A percentile compares a stretch with the other conserved stretches of the same genome.
Evolutionary conservation across 1,140 invertebrate genomes (phyloP).

Genomic region (Drosophila lini): DNA sequence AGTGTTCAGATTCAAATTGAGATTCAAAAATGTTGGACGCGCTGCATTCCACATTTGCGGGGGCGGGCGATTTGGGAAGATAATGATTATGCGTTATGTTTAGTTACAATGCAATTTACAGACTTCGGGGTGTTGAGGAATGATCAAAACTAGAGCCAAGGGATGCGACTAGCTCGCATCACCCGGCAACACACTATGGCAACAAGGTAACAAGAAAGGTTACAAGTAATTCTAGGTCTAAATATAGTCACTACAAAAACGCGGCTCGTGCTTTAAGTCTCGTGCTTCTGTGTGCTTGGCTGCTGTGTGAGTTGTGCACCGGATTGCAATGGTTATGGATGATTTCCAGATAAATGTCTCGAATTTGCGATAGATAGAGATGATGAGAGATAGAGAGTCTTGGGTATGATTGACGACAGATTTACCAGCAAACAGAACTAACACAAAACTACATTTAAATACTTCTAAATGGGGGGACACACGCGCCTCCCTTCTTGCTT

Average conservation of each 20-base stretch:
- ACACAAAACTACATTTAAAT: conserved; percentile 53
- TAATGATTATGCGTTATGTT: conserved; percentile 76
- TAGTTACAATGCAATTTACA: conserved; percentile 77
- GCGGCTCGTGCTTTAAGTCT: conserved; percentile 55
- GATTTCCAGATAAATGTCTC: conserved; percentile 11
- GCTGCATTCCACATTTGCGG: conserved; percentile 90
- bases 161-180: conserved; percentile 46
- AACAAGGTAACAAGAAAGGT: conserved; percentile 28
- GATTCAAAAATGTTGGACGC: conserved; percentile 97
- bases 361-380: no score
- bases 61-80: conserved; percentile 55
- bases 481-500: neutral
- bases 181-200: conserved; percentile 41
- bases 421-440: conserved; percentile 52
- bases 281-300: conserved; percentile 64
- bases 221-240: conserved; percentile 30
- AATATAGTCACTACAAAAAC: conserved; percentile 51
- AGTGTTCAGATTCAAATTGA: conserved; percentile 96
- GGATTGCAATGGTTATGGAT: conserved; percentile 45
- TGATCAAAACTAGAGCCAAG: conserved; percentile 50
- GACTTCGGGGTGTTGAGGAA: conserved; percentile 30
- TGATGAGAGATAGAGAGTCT: conserved; percentile 24
- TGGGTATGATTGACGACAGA: conserved; percentile 44
- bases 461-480: conserved; percentile 26
- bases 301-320: conserved; percentile 67